Evolutionary conservation across 2,113 vertebrate species (phyloP).

Genomic region (Cottus gobio): DNA sequence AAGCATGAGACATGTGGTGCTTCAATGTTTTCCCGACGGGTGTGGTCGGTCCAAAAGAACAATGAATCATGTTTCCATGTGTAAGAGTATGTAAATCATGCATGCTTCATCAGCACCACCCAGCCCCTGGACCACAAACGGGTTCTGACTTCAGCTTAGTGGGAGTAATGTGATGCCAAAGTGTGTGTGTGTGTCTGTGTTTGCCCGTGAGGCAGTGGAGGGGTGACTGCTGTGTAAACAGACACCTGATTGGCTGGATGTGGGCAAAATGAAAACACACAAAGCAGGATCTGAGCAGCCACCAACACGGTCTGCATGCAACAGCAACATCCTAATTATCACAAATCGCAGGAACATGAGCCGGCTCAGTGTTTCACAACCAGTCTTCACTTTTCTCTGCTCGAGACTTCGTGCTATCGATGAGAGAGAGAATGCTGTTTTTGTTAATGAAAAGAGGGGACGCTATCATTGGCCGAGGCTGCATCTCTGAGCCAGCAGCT

Average conservation of each 20-base stretch:
- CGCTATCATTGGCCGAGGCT: neutral
- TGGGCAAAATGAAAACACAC: neutral
- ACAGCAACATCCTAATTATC: neutral
- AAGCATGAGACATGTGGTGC: neutral
- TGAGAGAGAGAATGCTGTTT: neutral
- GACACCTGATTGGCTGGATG: neutral
- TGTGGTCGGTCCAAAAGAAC: neutral
- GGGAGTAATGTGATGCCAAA: neutral
- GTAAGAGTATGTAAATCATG: neutral
- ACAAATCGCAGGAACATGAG: neutral
- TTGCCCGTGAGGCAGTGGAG: neutral
- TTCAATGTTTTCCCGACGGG: neutral
- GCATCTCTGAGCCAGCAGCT: neutral
- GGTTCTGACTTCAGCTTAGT: neutral
- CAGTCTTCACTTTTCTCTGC: neutral
- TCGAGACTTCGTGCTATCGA: neutral
- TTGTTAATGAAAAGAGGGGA: too few relatives aligned
- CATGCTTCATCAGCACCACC: neutral
- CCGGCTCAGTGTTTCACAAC: neutral
- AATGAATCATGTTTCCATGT: neutral
- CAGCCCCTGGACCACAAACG: neutral
- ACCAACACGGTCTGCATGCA: neutral
- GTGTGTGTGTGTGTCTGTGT: neutral
- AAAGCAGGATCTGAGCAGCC: neutral
- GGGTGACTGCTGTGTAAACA: conserved; percentile 13